Conservation (phyloP, 1,140 invertebrate genomes). For the Neotoxoptera formosana region DNA sequence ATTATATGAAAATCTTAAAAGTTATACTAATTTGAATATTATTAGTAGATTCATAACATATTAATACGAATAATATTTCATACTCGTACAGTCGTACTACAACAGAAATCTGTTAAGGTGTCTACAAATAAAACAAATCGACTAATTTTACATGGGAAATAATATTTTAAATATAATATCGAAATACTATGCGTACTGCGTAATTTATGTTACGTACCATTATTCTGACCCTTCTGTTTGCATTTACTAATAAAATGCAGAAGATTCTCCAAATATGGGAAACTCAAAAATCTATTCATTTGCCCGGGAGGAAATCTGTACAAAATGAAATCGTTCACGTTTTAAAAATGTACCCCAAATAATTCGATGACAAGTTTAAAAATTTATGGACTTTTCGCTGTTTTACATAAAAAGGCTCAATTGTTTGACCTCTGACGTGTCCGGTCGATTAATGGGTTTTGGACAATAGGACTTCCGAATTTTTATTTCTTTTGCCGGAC, state of each 20-base stretch:
- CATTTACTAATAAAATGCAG: background rate
- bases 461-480: constrained; percentile 57
- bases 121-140: background rate
- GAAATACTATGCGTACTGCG: background rate
- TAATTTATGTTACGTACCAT: background rate
- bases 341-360: constrained; percentile 52
- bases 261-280: constrained; percentile 45
- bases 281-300: constrained; percentile 8
- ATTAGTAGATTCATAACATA: background rate
- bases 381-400: constrained; percentile 58
- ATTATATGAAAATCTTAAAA: background rate
- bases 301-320: constrained; percentile 39
- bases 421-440: constrained; percentile 58
- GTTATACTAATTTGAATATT: background rate
- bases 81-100: background rate
- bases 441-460: constrained; percentile 57
- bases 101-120: background rate
- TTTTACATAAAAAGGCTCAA: constrained; percentile 57
- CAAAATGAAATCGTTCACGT: constrained; percentile 33
- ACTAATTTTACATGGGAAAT: constrained; percentile 3
- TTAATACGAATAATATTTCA: background rate
- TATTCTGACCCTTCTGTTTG: constrained; percentile 41
- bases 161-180: background rate
- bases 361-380: constrained; percentile 58
- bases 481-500: constrained; percentile 58